Base-by-base conservation (phyloP, 2,113 vertebrate genomes). In the Sturnira hondurensis region DNA sequence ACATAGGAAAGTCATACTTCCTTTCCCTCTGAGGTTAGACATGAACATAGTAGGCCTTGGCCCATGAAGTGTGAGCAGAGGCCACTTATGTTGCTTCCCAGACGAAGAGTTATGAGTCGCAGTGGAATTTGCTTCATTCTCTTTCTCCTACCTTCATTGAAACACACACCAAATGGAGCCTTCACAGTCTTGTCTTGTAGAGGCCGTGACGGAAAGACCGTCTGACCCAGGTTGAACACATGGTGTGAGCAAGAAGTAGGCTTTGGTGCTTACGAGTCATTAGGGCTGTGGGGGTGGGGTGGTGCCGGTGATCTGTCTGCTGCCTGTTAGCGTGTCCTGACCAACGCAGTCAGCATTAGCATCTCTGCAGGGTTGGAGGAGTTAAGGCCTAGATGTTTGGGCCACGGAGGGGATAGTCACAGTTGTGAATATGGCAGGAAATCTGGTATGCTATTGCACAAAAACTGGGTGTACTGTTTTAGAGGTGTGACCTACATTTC, bases 201-300 rank as follows among this genome's bases (percentile, higher is more conserved):
- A 15, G 43, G 7, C 33, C 20, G 0, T 90, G 36, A 14, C 24
- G 54, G 54, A 81, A 61, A 38, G 28, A 36, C 5, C 19, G 38
- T 3, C 50, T 19, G 15, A 20, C 22, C 28, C 5, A 14, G n/a
- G 22, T 1, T 14, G 43, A n/a, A 19, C 7, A 1, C 4, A 12
- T 2, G 28, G 14, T 3, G 2, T 19, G 56, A 61, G 52, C 28
- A 78, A 31, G 89, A n/a, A 68, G 36, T 7, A 2, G 71, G 28
- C 47, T 78, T 33, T 15, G 43, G 8, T 71, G 65, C 26, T 24
- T 15, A 16, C 7, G 2, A 3, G 8, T 36, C 31, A 5, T 7
- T 5, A 56, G 76, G 61, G 15, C 38, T 65, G 47, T 43, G 28
- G 26, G 50, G 11, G 1, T 28, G 7, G 77, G 9, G 41, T 41